Conservation (phyloP, 2,113 vertebrate genomes). For the Dicaeum eximium region DNA sequence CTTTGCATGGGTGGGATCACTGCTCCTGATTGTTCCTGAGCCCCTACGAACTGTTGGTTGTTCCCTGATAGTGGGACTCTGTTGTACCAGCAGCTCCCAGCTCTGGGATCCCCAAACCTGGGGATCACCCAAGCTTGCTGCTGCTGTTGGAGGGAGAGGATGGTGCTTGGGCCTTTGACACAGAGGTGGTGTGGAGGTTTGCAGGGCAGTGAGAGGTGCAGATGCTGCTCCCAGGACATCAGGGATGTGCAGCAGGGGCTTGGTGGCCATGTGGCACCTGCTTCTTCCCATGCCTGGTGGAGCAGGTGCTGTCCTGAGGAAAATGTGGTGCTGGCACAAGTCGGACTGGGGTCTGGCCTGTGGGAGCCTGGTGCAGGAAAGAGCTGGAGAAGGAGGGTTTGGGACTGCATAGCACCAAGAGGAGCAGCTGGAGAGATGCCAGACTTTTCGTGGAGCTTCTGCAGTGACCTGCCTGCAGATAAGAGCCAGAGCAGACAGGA, state of each 20-base stretch:
- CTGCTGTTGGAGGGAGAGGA: not conserved
- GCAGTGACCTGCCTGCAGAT: not conserved
- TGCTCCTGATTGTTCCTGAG: not conserved
- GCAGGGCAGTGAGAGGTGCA: too few species aligned
- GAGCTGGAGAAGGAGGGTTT: not conserved
- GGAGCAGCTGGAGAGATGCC: too few species aligned
- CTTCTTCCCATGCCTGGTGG: not conserved
- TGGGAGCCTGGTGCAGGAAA: not conserved
- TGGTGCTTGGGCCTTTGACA: fast-evolving
- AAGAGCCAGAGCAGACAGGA: fast-evolving
- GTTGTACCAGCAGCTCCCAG: not conserved
- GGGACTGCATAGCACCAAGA: fast-evolving
- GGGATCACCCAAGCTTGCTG: fast-evolving
- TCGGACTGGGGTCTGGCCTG: not conserved
- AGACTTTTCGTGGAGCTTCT: not conserved
- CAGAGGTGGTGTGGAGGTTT: not conserved
- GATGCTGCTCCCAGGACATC: not conserved
- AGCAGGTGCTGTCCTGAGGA: not conserved
- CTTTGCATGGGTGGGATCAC: not conserved
- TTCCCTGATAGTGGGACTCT: not conserved
- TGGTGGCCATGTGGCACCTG: fast-evolving
- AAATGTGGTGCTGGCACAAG: not conserved
- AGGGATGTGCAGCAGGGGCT: fast-evolving
- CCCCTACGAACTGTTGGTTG: not conserved
- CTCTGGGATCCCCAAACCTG: too few species aligned